Evolutionary conservation across 1,140 invertebrate genomes (phyloP).

Genomic region (Drosophila saltans): DNA sequence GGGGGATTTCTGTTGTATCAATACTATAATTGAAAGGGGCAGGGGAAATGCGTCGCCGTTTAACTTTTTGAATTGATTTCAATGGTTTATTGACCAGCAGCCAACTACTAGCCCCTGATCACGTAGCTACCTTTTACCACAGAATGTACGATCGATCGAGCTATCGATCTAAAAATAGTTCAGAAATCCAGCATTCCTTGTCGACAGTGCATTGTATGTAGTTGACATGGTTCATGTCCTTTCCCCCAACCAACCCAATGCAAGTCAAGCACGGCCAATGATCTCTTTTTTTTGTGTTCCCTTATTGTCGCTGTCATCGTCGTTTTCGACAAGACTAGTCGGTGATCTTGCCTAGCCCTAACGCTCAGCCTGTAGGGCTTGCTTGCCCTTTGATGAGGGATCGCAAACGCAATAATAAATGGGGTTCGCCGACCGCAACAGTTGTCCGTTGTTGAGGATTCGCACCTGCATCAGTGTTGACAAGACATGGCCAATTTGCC

Average conservation of each 20-base stretch:
- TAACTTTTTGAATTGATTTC: not conserved
- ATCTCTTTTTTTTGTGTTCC: conserved; percentile 9
- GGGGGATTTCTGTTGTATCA: not conserved
- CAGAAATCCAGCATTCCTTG: conserved; percentile 7
- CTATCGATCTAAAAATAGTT: conserved; percentile 24
- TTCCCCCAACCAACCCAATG: not conserved
- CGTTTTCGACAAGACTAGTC: not conserved
- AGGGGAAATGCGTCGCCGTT: conserved; percentile 7
- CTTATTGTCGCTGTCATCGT: not conserved
- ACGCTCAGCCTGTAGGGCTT: not conserved
- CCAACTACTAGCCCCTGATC: not conserved
- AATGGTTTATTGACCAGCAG: conserved; percentile 7
- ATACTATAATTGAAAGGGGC: not conserved
- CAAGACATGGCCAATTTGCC: not conserved
- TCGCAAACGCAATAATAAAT: conserved; percentile 16
- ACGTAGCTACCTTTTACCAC: conserved; percentile 1
- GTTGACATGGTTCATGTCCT: conserved; percentile 26
- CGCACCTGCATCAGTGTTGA: not conserved
- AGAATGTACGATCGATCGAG: too few relatives aligned
- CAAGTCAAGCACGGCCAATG: conserved; percentile 18
- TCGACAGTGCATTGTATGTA: conserved; percentile 2
- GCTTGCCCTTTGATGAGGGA: not conserved
- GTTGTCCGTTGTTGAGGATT: conserved; percentile 22
- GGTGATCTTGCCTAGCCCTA: not conserved
- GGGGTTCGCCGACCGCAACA: conserved; percentile 25